Conservation (phyloP, 2,113 vertebrate species). For the Pedionomus torquatus region DNA sequence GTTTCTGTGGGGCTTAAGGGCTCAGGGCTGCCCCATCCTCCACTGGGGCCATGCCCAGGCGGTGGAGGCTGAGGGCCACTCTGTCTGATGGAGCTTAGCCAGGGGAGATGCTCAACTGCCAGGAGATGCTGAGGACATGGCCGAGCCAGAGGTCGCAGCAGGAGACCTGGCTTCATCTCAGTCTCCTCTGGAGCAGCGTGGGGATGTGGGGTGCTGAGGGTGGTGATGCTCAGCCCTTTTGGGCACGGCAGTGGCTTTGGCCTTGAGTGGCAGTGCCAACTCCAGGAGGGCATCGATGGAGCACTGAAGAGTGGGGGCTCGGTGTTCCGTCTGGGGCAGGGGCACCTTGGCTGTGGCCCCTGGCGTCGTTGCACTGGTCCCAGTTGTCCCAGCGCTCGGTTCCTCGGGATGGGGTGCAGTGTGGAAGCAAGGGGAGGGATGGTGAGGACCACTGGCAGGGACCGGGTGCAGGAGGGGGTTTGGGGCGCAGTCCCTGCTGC, state of each 20-base stretch:
- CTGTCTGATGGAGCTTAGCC: neutral
- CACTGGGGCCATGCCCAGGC: neutral
- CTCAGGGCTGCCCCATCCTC: neutral
- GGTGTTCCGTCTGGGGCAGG: rapidly evolving
- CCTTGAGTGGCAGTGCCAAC: neutral
- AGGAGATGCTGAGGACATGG: neutral
- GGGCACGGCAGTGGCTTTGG: neutral
- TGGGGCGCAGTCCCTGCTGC: neutral
- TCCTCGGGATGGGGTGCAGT: rapidly evolving
- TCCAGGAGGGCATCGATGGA: neutral
- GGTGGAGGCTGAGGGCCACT: neutral
- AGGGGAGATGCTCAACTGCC: neutral
- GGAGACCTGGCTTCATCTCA: neutral
- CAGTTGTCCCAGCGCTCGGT: neutral
- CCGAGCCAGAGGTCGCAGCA: neutral
- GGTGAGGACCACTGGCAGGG: neutral
- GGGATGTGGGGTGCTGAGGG: neutral
- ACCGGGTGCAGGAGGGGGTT: neutral
- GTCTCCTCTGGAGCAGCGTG: neutral
- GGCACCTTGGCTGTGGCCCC: neutral
- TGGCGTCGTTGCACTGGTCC: rapidly evolving
- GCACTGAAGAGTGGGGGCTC: neutral
- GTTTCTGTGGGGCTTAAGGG: neutral
- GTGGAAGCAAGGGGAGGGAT: neutral
- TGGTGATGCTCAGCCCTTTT: neutral